A percentile compares a stretch with the other conserved stretches of the same genome.
Evolutionary conservation across 2,113 vertebrate species (phyloP).

Genomic region (Egretta garzetta): DNA sequence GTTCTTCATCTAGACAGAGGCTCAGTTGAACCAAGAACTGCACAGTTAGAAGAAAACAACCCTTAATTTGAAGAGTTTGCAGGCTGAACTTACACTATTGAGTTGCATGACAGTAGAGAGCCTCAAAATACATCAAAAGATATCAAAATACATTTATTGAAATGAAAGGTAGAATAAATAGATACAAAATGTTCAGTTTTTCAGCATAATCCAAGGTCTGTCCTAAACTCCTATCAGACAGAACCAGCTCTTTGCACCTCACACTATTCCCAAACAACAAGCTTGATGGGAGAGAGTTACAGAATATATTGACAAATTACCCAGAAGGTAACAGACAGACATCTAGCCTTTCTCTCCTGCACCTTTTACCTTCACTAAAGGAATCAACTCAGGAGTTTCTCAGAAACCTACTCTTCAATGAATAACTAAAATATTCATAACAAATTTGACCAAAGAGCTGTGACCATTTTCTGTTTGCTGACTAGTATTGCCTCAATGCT

Average conservation of each 20-base stretch:
- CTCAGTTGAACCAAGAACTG: not conserved
- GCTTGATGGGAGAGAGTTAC: not conserved
- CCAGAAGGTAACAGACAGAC: not conserved
- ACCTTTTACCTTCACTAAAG: not conserved
- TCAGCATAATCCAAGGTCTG: not conserved
- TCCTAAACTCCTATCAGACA: not conserved
- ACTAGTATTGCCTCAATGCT: not conserved
- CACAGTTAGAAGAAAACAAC: not conserved
- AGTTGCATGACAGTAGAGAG: not conserved
- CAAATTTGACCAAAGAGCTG: not conserved
- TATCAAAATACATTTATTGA: not conserved
- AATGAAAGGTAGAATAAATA: not conserved
- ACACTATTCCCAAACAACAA: not conserved
- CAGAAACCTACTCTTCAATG: not conserved
- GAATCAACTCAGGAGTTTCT: not conserved
- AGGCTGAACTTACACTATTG: not conserved
- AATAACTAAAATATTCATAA: not conserved
- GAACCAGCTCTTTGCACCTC: not conserved
- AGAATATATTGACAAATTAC: not conserved
- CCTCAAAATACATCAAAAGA: not conserved
- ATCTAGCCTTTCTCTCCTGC: not conserved
- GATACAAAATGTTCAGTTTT: not conserved
- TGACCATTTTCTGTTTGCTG: not conserved
- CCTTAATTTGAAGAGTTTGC: not conserved
- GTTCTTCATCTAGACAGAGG: not conserved